Base-by-base conservation (phyloP, 2,888 invertebrate genomes). In the Oscheius myriophilus region DNA sequence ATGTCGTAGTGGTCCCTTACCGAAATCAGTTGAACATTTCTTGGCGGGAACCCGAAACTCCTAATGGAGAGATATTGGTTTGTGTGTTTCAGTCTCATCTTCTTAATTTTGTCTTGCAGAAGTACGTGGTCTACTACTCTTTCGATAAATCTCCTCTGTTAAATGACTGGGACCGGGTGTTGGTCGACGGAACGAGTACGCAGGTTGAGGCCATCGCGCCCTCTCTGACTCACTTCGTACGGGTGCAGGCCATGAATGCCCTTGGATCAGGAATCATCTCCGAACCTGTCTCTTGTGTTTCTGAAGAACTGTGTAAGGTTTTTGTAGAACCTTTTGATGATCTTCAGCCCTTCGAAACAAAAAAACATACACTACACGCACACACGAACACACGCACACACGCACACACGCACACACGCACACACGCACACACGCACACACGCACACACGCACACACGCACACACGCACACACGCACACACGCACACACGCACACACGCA, bases 61-160 rank as follows among this genome's bases (percentile, higher is more conserved):
- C 77, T 1, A 79, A 79, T 55, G 77, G 79, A n/a, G 71, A 77
- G 33, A 74, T 79, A 21, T 68, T 71, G 68, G 78, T 78, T 26
- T 25, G 54, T 18, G 26, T 49, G 6, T 18, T 46, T 23, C 25
- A 21, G n/a, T n/a, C n/a, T n/a, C n/a, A n/a, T 25, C 14, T 23
- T 7, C 21, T 39, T 69, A n/a, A n/a, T n/a, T n/a, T n/a, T n/a
- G n/a, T n/a, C n/a, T n/a, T n/a, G n/a, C 51, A 78, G 78, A 75
- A 75, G 46, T 79, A 79, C 53, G 67, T 77, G 1, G 69, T 79
- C 18, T 79, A 76, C 64, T 72, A 69, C 45, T 69, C 75, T 12
- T 68, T 72, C 16, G 67, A 71, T 21, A 63, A 64, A 25, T 62
- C 71, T 16, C 66, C 71, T 9, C 73, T 77, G 54, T 52, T 79